A percentile compares a stretch with the other conserved stretches of the same genome.
Evolutionary conservation across 2,113 vertebrate species (phyloP).

Genomic region (Microtus pennsylvanicus): DNA sequence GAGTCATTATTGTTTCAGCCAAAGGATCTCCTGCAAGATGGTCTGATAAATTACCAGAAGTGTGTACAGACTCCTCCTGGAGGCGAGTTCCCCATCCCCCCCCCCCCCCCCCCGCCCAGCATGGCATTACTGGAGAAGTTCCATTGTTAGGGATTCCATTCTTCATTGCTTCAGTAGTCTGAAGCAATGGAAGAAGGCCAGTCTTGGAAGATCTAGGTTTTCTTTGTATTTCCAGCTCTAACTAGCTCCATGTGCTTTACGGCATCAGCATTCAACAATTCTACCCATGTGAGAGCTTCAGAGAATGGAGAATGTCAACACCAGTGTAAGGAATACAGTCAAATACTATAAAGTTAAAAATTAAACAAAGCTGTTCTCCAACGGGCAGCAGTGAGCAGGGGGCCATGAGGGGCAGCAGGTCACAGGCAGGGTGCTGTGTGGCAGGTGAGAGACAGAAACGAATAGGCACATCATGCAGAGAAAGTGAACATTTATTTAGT

Average conservation of each 20-base stretch:
- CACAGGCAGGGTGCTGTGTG: too few species aligned
- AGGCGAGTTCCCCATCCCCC: background rate
- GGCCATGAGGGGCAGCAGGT: too few species aligned
- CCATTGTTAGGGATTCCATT: background rate
- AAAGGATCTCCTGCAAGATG: background rate
- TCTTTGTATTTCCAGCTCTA: background rate
- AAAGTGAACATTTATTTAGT: too few species aligned
- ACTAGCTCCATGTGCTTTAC: background rate
- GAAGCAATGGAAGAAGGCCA: background rate
- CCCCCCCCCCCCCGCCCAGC: accelerated
- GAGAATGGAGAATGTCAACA: background rate
- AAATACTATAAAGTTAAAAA: too few species aligned
- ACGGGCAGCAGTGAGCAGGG: too few species aligned
- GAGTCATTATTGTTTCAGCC: background rate
- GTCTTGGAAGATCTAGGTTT: too few species aligned
- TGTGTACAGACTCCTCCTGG: background rate
- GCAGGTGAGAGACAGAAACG: too few species aligned
- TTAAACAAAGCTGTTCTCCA: too few species aligned
- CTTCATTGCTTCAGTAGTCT: too few species aligned
- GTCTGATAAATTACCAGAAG: background rate
- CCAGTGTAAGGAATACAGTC: background rate
- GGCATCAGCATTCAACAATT: background rate
- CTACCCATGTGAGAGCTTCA: accelerated
- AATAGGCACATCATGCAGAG: too few species aligned
- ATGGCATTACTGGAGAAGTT: background rate